Conservation (phyloP, 2,113 vertebrate species). For the Laticauda laticaudata region DNA sequence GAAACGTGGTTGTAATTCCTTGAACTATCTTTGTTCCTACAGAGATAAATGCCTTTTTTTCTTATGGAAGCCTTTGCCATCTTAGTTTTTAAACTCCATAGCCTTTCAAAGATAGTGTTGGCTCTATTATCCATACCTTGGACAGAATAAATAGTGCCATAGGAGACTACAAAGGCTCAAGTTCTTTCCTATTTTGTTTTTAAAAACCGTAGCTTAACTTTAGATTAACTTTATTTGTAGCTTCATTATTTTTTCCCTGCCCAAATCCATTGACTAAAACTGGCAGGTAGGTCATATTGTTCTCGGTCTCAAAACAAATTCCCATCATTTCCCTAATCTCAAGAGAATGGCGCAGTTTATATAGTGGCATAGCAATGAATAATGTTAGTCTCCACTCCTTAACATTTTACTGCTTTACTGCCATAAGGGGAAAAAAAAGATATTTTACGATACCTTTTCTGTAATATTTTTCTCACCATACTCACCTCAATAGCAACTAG, state of each 20-base stretch:
- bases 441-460: neutral
- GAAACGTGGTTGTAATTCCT: neutral
- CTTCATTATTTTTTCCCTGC: neutral
- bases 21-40: neutral
- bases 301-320: neutral
- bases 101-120: neutral
- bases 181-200: neutral
- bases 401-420: neutral
- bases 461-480: neutral
- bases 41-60: neutral
- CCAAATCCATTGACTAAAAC: neutral
- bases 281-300: neutral
- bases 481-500: neutral
- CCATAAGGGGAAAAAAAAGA: neutral
- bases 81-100: neutral
- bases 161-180: neutral
- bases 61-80: neutral
- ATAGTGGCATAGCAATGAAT: neutral
- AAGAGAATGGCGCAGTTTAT: neutral
- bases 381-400: neutral
- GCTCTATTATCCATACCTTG: neutral
- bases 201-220: neutral
- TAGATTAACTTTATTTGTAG: neutral
- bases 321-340: neutral
- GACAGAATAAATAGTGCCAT: neutral